These are phyloP conservation scores for Invenusta paracnida DNA, from an alignment of 2,888 invertebrate genomes.

Conservation along the genomic window DNA sequence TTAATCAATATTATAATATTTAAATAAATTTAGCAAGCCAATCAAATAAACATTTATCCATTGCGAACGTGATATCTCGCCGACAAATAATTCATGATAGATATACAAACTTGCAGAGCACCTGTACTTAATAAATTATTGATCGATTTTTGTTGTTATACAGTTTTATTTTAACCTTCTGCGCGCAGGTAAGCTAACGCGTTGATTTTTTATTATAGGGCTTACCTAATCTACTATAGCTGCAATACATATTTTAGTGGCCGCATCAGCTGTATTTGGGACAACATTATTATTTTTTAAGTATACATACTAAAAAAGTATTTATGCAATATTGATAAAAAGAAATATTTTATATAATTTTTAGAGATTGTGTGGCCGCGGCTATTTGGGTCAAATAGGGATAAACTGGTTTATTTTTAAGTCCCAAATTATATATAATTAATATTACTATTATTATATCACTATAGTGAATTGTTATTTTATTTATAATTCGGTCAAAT, in stretches of 20 bases:
- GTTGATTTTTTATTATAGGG: slow-evolving; percentile 16
- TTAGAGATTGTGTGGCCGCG: not conserved
- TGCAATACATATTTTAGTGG: slow-evolving; percentile 20
- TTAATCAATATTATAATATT: too few species aligned
- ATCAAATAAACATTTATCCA: slow-evolving; percentile 3
- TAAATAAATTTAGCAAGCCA: too few species aligned
- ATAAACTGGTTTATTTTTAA: too few species aligned
- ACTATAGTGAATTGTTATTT: too few species aligned
- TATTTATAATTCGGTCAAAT: too few species aligned
- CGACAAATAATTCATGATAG: too few species aligned
- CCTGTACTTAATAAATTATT: slow-evolving; percentile 10
- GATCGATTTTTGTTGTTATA: not conserved
- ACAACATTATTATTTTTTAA: not conserved
- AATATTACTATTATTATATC: too few species aligned
- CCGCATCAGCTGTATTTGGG: not conserved
- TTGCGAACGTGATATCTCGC: slow-evolving; percentile 3
- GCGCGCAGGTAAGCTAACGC: slow-evolving; percentile 1
- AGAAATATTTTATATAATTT: slow-evolving; percentile 7
- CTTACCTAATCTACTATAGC: slow-evolving; percentile 5
- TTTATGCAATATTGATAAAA: slow-evolving; percentile 16
- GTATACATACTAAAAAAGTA: not conserved
- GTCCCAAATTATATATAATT: too few species aligned
- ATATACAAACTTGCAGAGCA: slow-evolving; percentile 1
- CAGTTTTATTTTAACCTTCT: not conserved
- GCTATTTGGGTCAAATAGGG: too few species aligned